Percentiles rank a stretch among this genome's conserved stretches.
Evolutionary conservation across 2,113 vertebrate species (phyloP).

Genomic region (Ardeotis arabs): DNA sequence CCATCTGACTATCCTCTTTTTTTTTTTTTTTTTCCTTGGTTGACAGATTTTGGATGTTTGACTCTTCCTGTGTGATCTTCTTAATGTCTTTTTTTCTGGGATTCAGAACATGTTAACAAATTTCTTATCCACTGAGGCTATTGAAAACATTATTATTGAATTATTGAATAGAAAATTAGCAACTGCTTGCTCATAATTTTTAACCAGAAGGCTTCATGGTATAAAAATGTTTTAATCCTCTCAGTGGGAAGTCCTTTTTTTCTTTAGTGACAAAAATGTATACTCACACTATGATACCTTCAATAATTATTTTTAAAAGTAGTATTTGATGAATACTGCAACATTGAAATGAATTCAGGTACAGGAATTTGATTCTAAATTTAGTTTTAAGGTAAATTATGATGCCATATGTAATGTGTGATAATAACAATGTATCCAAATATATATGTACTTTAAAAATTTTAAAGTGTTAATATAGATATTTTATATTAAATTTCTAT

Average conservation of each 20-base stretch:
- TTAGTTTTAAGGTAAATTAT: background rate
- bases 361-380: background rate
- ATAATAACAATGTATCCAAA: background rate
- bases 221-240: background rate
- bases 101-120: slow-evolving; percentile 7
- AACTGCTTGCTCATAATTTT: background rate
- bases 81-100: too few species aligned
- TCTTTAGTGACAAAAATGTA: slow-evolving; percentile 15
- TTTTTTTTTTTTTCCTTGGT: background rate
- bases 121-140: slow-evolving; percentile 10
- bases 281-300: background rate
- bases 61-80: background rate
- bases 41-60: background rate
- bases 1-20: background rate
- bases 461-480: background rate
- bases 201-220: background rate
- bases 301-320: slow-evolving; percentile 15
- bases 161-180: background rate
- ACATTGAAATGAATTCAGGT: background rate
- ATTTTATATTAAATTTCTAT: background rate
- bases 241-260: background rate
- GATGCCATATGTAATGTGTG: background rate
- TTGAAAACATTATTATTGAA: background rate
- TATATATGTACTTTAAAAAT: background rate
- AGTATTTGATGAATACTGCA: slow-evolving; percentile 4